phyloP scores from a whole-genome alignment of 2,888 invertebrate genomes.

The Prosopocoilus inquinatus region DNA sequence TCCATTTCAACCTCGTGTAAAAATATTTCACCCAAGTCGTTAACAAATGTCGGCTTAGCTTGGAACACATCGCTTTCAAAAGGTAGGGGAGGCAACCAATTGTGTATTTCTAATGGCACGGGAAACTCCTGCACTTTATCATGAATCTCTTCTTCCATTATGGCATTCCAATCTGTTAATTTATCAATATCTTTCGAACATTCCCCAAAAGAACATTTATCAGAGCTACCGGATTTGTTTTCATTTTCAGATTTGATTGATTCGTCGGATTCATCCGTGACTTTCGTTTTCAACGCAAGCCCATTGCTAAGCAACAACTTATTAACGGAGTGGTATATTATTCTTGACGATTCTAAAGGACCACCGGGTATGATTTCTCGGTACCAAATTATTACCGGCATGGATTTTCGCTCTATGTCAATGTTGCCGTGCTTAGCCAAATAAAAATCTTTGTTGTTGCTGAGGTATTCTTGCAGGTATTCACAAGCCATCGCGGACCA shows the following conservation, averaged over 20 bases:
- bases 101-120: slow-evolving; percentile 35
- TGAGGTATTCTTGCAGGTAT: slow-evolving; percentile 47
- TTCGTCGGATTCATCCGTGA: slow-evolving; percentile 1
- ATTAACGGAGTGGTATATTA: slow-evolving; percentile 67
- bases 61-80: slow-evolving; percentile 56
- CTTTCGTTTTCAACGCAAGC: slow-evolving; percentile 24
- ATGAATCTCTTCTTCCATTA: slow-evolving; percentile 18
- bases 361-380: slow-evolving; percentile 60
- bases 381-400: slow-evolving; percentile 65
- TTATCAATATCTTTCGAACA: slow-evolving; percentile 3
- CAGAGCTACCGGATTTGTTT: background rate
- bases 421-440: slow-evolving; percentile 26
- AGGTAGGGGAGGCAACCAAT: slow-evolving; percentile 62
- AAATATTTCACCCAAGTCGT: slow-evolving; percentile 51
- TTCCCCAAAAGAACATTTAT: background rate
- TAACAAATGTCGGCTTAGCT: slow-evolving; percentile 64
- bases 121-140: slow-evolving; percentile 1
- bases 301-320: slow-evolving; percentile 65
- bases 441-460: slow-evolving; percentile 23
- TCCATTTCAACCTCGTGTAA: slow-evolving; percentile 44
- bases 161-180: slow-evolving; percentile 14
- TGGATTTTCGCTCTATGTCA: slow-evolving; percentile 34
- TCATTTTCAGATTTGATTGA: background rate
- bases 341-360: slow-evolving; percentile 64
- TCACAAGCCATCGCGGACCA: slow-evolving; percentile 65